Evolutionary conservation across 2,113 vertebrate species (phyloP).

Genomic region (Thamnophis sirtalis): DNA sequence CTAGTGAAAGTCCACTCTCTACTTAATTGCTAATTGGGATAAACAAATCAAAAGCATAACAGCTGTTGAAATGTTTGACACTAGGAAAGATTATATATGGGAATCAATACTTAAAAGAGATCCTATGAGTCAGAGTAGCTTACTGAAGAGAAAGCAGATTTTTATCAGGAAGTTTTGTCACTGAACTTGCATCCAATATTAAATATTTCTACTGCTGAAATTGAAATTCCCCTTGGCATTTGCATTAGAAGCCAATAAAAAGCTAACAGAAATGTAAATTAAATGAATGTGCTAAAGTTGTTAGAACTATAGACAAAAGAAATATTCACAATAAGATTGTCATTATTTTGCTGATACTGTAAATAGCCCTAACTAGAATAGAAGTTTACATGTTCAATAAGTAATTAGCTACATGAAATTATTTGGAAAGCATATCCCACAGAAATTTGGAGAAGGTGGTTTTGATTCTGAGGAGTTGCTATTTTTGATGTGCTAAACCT

Average conservation of each 20-base stretch:
- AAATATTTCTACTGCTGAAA: neutral
- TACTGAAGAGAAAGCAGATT: neutral
- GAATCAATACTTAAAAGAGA: neutral
- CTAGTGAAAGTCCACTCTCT: neutral
- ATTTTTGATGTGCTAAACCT: conserved; percentile 39
- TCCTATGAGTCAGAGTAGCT: neutral
- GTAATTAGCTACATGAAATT: neutral
- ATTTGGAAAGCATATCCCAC: neutral
- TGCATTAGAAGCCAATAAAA: neutral
- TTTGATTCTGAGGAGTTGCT: neutral
- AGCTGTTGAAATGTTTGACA: neutral
- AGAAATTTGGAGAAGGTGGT: neutral
- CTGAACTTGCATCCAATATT: neutral
- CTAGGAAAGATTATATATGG: neutral
- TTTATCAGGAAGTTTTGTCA: neutral
- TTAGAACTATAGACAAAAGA: neutral
- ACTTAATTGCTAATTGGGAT: neutral
- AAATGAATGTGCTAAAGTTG: neutral
- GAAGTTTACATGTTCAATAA: neutral
- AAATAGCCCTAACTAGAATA: neutral
- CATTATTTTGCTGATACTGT: neutral
- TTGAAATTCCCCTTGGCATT: neutral
- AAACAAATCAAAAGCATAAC: conserved; percentile 26
- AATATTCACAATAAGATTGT: neutral
- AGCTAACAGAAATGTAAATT: neutral